Conservation (phyloP, 1,140 invertebrate species). For the Hyles vespertilio region DNA sequence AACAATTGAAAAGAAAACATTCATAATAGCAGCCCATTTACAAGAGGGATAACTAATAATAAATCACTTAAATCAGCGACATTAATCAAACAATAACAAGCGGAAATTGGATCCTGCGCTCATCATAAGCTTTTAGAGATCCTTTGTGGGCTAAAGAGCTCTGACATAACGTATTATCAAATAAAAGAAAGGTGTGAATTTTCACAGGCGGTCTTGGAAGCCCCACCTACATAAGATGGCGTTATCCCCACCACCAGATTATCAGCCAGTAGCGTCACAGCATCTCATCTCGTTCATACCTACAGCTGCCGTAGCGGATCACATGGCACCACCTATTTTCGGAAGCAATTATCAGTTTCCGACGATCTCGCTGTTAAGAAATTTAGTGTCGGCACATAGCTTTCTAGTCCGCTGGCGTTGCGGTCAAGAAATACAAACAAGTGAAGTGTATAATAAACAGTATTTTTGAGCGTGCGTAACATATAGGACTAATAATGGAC, state of each 20-base stretch:
- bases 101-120: conserved; percentile 53
- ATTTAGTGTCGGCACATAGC: conserved; percentile 24
- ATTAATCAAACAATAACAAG: conserved; percentile 60
- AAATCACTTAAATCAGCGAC: conserved; percentile 60
- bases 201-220: conserved; percentile 61
- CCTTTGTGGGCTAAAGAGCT: conserved; percentile 67
- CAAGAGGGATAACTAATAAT: conserved; percentile 29
- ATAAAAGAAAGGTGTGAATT: conserved; percentile 76
- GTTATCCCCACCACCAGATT: conserved; percentile 49
- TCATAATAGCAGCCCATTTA: conserved; percentile 14
- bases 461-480: neutral
- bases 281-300: conserved; percentile 50
- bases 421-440: neutral
- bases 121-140: conserved; percentile 71
- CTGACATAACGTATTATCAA: conserved; percentile 71
- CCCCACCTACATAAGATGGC: conserved; percentile 71
- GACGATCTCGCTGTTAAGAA: conserved; percentile 28
- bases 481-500: conserved; percentile 32
- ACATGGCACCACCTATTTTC: conserved; percentile 66
- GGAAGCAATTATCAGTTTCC: conserved; percentile 63
- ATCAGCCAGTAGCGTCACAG: conserved; percentile 62
- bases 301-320: conserved; percentile 44
- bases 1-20: neutral
- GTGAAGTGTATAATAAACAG: neutral
- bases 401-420: conserved; percentile 10